Base-by-base conservation (phyloP, 2,797 vertebrate genomes). In the Micropoecilia bifurca region DNA sequence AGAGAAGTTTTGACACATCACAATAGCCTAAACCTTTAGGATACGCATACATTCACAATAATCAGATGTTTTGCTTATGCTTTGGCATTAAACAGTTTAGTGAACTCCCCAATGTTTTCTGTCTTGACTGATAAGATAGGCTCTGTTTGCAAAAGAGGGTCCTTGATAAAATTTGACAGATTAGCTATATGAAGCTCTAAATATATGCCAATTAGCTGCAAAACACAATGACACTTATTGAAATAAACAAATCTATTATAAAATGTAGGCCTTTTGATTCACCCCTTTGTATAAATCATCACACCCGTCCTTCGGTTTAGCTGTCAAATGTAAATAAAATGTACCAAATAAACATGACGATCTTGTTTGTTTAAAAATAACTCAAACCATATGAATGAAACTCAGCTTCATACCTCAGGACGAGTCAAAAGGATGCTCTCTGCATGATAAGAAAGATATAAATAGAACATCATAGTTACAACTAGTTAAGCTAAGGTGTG, bases 301-400 rank as follows among this genome's bases (percentile, higher is more conserved):
- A 43, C 20, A 25, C 10, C 6, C 25, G 10, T n/a, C 39, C 20
- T 69, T 1, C 39, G 13, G 36, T 43, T 25, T 25, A 25, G 20
- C 36, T 43, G 22, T 14, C 45, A 36, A 33, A 50, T 48, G 6
- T 9, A 47, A 50, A 50, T 30, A 73, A 50, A 50, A 50, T 33
- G 0, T 45, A 45, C 22, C 43, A 69, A n/a, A 69, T n/a, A 69
- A 69, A 45, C 39, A n/a, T 43, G 9, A 43, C 66, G 10, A 45
- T 69, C 41, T 14, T 25, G 22, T 14, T 14, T 74, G 22, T 55
- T 53, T 36, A 53, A 74, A 55, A 41, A 53, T 36, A 39, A 36
- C 74, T 6, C 28, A 13, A 50, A 72, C 4, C 14, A 47, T 61
- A 16, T n/a, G 77, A 79, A 48, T 82, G 43, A 83, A 88, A 85